Evolutionary conservation across 2,888 invertebrate genomes (phyloP), one percentile per base, ranked within the genome.

Genomic region (Hermaeophaga mercurialis): DNA sequence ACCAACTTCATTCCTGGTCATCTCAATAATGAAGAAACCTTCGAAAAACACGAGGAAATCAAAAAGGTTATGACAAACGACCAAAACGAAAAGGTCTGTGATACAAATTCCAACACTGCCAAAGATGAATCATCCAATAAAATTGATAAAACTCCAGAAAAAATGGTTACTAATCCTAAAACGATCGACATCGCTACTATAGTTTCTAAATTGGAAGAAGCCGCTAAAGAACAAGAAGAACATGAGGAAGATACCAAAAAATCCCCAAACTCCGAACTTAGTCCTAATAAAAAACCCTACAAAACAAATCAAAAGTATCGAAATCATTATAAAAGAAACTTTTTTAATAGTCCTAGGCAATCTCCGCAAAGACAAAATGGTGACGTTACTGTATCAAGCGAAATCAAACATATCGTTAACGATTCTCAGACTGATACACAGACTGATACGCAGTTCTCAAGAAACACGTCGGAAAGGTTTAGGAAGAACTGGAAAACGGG

Each of bases 121-220:
- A 59, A 56, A 54, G 49, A 53, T 9, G 61, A 58, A 14, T 22
- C 31, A 6, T n/a, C 31, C 43, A n/a, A 46, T 26, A 49, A 56
- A 56, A 44, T 39, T 8, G 62, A 59, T 12, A 64, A 62, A 46
- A 49, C 52, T 11, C 33, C 43, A 6, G 60, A 63, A 33, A 62
- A 64, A 12, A 52, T 56, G 1, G 8, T 56, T 28, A 54, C 43
- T 15, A 62, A 57, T 28, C 64, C 64, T 38, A 75, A 67, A 53
- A 66, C 69, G 9, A 73, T 78, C 26, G 77, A 78, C 59, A 77
- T 78, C 11, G 74, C 71, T 3, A 75, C 73, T 31, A 74, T 78
- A 17, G 77, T 78, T 2, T 76, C 73, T n/a, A 78, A 78, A 57
- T 62, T 78, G n/a, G 77, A 78, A 59, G 73, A 75, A 63, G 76